Percentiles rank a stretch among this genome's conserved stretches.
Evolutionary conservation across 2,888 invertebrate species (phyloP).

Genomic region (Phyllotreta striolata): DNA sequence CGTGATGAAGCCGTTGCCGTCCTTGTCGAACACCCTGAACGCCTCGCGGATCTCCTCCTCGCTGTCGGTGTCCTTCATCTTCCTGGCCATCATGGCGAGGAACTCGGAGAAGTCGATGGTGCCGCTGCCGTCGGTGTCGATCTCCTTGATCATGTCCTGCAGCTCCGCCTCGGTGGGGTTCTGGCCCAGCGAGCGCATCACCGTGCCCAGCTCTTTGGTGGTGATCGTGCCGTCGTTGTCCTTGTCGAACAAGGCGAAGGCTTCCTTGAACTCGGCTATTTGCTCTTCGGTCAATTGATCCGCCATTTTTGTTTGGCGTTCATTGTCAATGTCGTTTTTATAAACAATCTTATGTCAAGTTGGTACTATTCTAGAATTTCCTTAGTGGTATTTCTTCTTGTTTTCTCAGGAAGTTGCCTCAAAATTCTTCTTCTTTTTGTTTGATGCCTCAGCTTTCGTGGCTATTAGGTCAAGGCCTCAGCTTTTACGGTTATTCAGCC

Average conservation of each 20-base stretch:
- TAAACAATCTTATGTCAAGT: not conserved
- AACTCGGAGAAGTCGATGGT: constrained; percentile 66
- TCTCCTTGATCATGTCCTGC: constrained; percentile 98
- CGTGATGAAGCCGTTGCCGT: constrained; percentile 96
- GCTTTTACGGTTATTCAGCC: too few relatives aligned
- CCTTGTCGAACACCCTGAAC: constrained; percentile 96
- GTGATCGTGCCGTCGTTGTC: constrained; percentile 98
- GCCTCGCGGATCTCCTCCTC: constrained; percentile 82
- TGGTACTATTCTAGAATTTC: not conserved
- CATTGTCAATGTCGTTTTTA: not conserved
- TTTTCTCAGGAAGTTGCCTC: too few relatives aligned
- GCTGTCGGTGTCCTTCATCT: constrained; percentile 98
- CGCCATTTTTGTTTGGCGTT: constrained; percentile 59
- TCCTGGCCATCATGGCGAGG: constrained; percentile 98
- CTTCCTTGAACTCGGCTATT: constrained; percentile 68
- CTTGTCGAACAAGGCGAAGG: constrained; percentile 95
- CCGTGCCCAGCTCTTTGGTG: constrained; percentile 95
- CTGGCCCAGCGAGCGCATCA: constrained; percentile 95
- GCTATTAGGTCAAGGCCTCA: too few relatives aligned
- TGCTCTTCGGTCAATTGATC: constrained; percentile 85
- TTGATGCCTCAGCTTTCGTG: too few relatives aligned
- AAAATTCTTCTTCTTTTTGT: too few relatives aligned
- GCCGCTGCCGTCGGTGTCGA: constrained; percentile 84
- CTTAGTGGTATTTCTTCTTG: not conserved
- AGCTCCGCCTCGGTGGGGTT: constrained; percentile 97